A percentile compares a stretch with the other conserved stretches of the same genome.
phyloP scores from a whole-genome alignment of 2,888 invertebrate species.

The Drosophila diplacantha region DNA sequence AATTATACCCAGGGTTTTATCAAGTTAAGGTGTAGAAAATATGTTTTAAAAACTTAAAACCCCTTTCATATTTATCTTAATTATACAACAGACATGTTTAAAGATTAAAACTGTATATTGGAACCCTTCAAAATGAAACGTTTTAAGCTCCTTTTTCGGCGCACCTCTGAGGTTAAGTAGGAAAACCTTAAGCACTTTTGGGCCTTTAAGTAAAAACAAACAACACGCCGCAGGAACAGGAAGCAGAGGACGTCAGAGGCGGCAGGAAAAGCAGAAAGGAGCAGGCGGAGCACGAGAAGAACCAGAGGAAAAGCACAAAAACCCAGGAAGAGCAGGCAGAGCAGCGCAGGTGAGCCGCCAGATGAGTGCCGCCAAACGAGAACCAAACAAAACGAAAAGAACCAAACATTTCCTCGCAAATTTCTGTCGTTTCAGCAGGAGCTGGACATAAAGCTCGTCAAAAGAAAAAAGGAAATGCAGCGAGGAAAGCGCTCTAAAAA shows the following conservation, averaged over 20 bases:
- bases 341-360: slow-evolving; percentile 2
- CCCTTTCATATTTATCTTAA: neutral
- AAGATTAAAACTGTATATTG: neutral
- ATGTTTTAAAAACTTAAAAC: neutral
- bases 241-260: slow-evolving; percentile 6
- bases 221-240: slow-evolving; percentile 18
- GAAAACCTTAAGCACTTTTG: slow-evolving; percentile 9
- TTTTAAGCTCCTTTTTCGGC: neutral
- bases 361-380: slow-evolving; percentile 29
- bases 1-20: neutral
- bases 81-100: neutral
- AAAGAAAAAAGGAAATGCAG: slow-evolving; percentile 22
- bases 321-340: slow-evolving; percentile 15
- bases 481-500: slow-evolving; percentile 1
- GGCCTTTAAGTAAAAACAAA: slow-evolving; percentile 35
- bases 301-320: neutral
- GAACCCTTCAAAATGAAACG: neutral
- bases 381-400: slow-evolving; percentile 45
- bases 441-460: slow-evolving; percentile 10
- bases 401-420: slow-evolving; percentile 52
- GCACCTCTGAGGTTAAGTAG: neutral
- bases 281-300: neutral
- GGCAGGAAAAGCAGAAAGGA: neutral
- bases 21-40: neutral
- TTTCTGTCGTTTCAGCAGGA: slow-evolving; percentile 62